Base-by-base conservation (phyloP, 2,797 vertebrate genomes). In the Centroberyx gerrardi region DNA sequence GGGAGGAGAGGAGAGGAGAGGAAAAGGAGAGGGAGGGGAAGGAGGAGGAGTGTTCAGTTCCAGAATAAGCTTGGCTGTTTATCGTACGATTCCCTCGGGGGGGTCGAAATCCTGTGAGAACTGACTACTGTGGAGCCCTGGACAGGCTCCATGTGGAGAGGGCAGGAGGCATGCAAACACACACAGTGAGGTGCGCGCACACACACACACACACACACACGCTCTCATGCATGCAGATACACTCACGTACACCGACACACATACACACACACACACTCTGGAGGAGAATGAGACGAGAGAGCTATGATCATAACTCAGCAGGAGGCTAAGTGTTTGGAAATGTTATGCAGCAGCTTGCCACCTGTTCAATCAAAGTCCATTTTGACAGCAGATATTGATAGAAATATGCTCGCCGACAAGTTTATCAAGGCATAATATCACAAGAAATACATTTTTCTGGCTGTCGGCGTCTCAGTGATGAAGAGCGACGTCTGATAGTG, bases 81-180 rank as follows among this genome's bases (percentile, higher is more conserved):
- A 90, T 92, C 76, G 42, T 80, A 68, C 15, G 65, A 84, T 90
- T 88, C 91, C 92, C 89, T 12, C 27, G 63, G 80, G 90, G 89
- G n/a, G 22, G 56, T 27, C 12, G 46, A 90, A 90, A 84, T 66
- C 81, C 84, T 88, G 82, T 91, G 93, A 93, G 93, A 94, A 94
- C 86, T 40, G 78, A 93, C 92, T 93, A 93, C 92, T 90, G 92
- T 92, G 80, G 88, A 91, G 79, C 85, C 74, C 80, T 88, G 88
- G 81, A 88, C 59, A 38, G 78, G 44, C 74, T 87, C 82, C 78
- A 91, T 87, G 74, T 75, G 67, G 51, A 74, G 72, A 74, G 68
- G 31, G 60, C 71, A 65, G 18, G 72, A 78, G 54, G 49, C 14
- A 60, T 9, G 49, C 33, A 38, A 18, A 36, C 44, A 60, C 28